phyloP scores from a whole-genome alignment of 2,888 invertebrate genomes.

The Eledona agricola region DNA sequence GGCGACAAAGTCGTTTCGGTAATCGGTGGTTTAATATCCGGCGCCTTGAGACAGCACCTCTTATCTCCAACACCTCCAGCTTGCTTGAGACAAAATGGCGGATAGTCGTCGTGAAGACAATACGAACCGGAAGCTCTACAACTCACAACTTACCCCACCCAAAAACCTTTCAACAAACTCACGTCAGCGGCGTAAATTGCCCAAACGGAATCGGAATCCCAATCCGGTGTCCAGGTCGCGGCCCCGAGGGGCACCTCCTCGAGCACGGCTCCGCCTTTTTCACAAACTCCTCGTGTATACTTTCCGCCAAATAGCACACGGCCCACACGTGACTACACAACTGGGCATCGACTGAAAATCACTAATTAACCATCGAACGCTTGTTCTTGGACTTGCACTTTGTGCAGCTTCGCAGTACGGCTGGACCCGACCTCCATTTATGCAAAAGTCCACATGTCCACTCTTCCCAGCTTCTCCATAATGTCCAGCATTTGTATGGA shows the following conservation, averaged over 20 bases:
- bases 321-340: slow-evolving; percentile 84
- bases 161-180: slow-evolving; percentile 42
- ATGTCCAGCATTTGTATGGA: slow-evolving; percentile 82
- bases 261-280: slow-evolving; percentile 75
- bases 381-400: no score
- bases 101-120: slow-evolving; percentile 70
- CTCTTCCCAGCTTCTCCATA: slow-evolving; percentile 79
- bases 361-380: no score
- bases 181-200: slow-evolving; percentile 77
- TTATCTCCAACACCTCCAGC: slow-evolving; percentile 68
- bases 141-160: slow-evolving; percentile 1
- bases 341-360: slow-evolving; percentile 68
- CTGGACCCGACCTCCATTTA: slow-evolving; percentile 80
- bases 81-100: slow-evolving; percentile 76
- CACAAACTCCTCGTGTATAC: slow-evolving; percentile 68
- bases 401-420: slow-evolving; percentile 78
- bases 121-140: slow-evolving; percentile 74
- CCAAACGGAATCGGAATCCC: slow-evolving; percentile 73
- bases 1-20: slow-evolving; percentile 9
- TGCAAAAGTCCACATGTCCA: slow-evolving; percentile 82
- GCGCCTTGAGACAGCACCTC: slow-evolving; percentile 68
- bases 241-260: slow-evolving; percentile 74
- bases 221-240: slow-evolving; percentile 65
- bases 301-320: slow-evolving; percentile 82
- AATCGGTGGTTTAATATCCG: slow-evolving; percentile 44